These are phyloP conservation scores for Hipparchia semele DNA, from an alignment of 2,888 invertebrate genomes.

Conservation along the genomic window DNA sequence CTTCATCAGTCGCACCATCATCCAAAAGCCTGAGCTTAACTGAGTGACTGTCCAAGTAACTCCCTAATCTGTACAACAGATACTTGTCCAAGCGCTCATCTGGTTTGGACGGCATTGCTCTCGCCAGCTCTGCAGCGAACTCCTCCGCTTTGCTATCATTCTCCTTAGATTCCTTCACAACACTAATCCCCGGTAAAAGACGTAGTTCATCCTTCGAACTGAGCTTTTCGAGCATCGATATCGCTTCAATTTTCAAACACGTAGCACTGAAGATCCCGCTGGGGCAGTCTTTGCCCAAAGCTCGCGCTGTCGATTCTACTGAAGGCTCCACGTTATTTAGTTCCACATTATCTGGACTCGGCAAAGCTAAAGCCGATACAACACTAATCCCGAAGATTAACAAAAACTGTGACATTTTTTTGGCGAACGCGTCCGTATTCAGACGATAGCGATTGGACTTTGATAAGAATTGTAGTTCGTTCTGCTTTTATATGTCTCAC, in stretches of 20 bases:
- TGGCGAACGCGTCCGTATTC: conserved; percentile 58
- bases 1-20: conserved; percentile 83
- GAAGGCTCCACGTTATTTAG: conserved; percentile 54
- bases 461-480: conserved; percentile 71
- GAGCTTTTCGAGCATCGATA: conserved; percentile 69
- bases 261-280: conserved; percentile 72
- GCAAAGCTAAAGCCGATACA: conserved; percentile 53
- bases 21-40: conserved; percentile 88
- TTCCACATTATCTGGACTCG: conserved; percentile 64
- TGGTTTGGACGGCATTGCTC: conserved; percentile 89
- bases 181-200: conserved; percentile 81
- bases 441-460: conserved; percentile 62
- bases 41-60: conserved; percentile 88
- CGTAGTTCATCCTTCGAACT: conserved; percentile 69
- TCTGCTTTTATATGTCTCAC: conserved; percentile 78
- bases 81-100: conserved; percentile 90
- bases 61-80: conserved; percentile 87
- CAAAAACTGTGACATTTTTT: conserved; percentile 60
- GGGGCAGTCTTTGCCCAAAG: conserved; percentile 67
- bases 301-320: conserved; percentile 59
- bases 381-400: conserved; percentile 52
- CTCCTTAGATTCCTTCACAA: conserved; percentile 81
- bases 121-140: conserved; percentile 88
- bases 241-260: conserved; percentile 74
- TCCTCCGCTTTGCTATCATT: conserved; percentile 86